Evolutionary conservation across 2,113 vertebrate genomes (phyloP), one percentile per base, ranked within the genome.

Genomic region (Zosterops borbonicus): DNA sequence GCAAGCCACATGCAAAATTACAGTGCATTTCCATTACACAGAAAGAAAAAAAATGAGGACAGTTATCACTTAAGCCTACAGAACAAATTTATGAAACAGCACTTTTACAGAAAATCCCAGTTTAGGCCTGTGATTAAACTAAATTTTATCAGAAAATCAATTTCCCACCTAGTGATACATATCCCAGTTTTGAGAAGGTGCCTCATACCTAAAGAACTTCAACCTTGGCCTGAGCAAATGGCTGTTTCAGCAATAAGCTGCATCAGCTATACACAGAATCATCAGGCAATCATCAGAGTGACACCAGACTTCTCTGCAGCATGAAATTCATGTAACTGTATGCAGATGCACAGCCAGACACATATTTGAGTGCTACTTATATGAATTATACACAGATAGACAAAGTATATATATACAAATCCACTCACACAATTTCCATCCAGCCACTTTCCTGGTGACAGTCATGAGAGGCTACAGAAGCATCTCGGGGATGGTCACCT

Each of bases 401-500:
- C n/a, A 21, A 11, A 52, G 42, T 2, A 8, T 49, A 11, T 15
- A 4, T 39, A 10, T 29, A 5, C 2, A 2, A 41, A 69, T 14
- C 5, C 9, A 35, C 35, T 49, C 37, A 12, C 4, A 39, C 10
- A 4, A 17, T 29, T 83, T 67, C n/a, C 41, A 52, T 19, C 18
- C 3, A 3, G 12, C 8, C 3, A 1, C 29, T 52, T 53, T 17
- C 6, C 49, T 20, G 27, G 28, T 59, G 53, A 28, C 0, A 0
- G 15, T 13, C 4, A 3, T 6, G 7, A 73, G 24, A 41, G 9
- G 16, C 7, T 69, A 12, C 25, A 64, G 44, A 19, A 39, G 11
- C 1, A 1, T 11, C 15, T 1, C 12, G 9, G 28, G 23, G 7
- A 22, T 4, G 15, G 18, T 8, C 19, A 12, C 25, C 33, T 35